These are phyloP conservation scores for Gymnoscopelus microlampas DNA, from an alignment of 2,797 vertebrate genomes.

Conservation along the genomic window DNA sequence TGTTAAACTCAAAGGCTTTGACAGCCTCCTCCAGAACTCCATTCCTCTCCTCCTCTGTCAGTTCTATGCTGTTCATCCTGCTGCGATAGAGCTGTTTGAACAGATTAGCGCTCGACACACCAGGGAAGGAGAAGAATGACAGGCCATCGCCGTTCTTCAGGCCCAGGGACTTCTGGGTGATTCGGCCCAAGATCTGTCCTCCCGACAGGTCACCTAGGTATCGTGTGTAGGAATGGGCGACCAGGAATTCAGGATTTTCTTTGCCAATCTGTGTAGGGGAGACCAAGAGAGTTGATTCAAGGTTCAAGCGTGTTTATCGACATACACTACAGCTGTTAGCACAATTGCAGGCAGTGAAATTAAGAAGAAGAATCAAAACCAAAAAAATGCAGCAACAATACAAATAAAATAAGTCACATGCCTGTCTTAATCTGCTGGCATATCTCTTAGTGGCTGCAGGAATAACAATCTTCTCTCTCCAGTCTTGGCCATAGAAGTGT, in stretches of 20 bases:
- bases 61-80: constrained; percentile 92
- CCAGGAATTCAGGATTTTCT: constrained; percentile 86
- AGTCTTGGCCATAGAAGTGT: constrained; percentile 86
- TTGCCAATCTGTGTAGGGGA: constrained; percentile 75
- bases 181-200: constrained; percentile 90
- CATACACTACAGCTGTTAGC: neutral
- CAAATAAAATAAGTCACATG: constrained; percentile 15
- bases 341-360: neutral
- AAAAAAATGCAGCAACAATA: neutral
- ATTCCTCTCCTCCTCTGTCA: constrained; percentile 74
- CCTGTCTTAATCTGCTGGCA: constrained; percentile 79
- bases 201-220: constrained; percentile 96
- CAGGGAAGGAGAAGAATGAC: constrained; percentile 90
- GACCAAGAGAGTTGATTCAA: no score
- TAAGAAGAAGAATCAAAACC: neutral
- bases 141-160: constrained; percentile 87
- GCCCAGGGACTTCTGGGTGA: constrained; percentile 91
- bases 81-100: constrained; percentile 96
- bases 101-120: constrained; percentile 86
- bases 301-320: no score
- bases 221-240: constrained; percentile 93
- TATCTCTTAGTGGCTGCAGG: constrained; percentile 87
- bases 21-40: constrained; percentile 73
- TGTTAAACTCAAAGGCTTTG: constrained; percentile 79
- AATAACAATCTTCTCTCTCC: constrained; percentile 83